A percentile compares a stretch with the other conserved stretches of the same genome.
phyloP scores from a whole-genome alignment of 2,888 invertebrate species.

The Hermaeophaga mercurialis region DNA sequence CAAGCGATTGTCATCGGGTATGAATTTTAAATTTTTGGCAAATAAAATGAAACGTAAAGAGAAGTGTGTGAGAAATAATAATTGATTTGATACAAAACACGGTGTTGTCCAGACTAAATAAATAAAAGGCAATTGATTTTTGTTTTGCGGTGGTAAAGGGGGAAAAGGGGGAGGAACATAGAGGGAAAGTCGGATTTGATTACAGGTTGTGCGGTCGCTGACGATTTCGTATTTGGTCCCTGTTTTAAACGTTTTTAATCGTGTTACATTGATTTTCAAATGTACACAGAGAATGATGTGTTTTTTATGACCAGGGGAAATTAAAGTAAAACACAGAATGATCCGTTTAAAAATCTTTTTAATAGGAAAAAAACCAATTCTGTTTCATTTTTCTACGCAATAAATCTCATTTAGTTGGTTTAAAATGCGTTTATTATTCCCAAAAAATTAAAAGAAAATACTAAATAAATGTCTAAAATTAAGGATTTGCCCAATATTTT shows the following conservation, averaged over 20 bases:
- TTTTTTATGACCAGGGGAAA: too few species aligned
- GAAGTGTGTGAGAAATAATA: slow-evolving; percentile 26
- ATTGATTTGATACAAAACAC: slow-evolving; percentile 27
- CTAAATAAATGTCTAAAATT: too few species aligned
- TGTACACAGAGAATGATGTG: too few species aligned
- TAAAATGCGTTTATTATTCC: too few species aligned
- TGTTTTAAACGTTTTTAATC: background rate
- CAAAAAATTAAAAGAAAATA: too few species aligned
- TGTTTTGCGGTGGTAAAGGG: slow-evolving; percentile 17
- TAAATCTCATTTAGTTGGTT: too few species aligned
- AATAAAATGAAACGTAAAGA: slow-evolving; percentile 32
- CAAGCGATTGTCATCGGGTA: slow-evolving; percentile 22
- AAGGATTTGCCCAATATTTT: too few species aligned
- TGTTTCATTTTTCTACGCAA: too few species aligned
- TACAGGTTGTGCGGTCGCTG: slow-evolving; percentile 4
- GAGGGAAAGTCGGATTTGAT: slow-evolving; percentile 12
- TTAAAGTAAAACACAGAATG: too few species aligned
- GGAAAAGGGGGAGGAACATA: background rate
- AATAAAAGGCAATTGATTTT: slow-evolving; percentile 27
- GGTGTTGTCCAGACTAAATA: slow-evolving; percentile 23
- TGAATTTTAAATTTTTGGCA: slow-evolving; percentile 34
- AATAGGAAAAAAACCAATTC: too few species aligned
- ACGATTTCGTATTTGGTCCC: background rate
- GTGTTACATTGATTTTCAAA: background rate
- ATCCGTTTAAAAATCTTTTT: too few species aligned